Evolutionary conservation across 2,113 vertebrate genomes (phyloP).

Genomic region (Cyprinus carpio): DNA sequence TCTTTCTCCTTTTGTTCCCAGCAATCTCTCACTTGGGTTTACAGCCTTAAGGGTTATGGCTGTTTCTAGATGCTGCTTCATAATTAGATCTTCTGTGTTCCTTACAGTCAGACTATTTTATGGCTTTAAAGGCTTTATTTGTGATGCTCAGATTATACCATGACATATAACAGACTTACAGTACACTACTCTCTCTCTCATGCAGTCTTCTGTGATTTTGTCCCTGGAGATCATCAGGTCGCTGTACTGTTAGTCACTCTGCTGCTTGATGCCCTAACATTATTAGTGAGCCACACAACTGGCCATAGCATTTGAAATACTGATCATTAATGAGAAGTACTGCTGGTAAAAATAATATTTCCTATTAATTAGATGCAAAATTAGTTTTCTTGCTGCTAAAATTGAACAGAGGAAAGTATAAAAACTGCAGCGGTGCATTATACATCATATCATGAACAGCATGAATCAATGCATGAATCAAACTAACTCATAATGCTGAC

Average conservation of each 20-base stretch:
- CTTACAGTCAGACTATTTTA: not conserved
- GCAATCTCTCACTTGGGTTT: not conserved
- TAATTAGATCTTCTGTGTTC: slow-evolving; percentile 2
- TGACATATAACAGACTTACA: not conserved
- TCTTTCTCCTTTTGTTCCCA: not conserved
- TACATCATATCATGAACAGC: not conserved
- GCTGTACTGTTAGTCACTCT: not conserved
- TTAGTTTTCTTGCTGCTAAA: not conserved
- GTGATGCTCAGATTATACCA: not conserved
- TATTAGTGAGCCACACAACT: not conserved
- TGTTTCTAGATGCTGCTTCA: not conserved
- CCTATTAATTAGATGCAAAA: not conserved
- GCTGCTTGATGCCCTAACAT: not conserved
- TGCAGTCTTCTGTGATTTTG: not conserved
- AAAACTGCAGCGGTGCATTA: not conserved
- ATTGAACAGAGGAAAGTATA: not conserved
- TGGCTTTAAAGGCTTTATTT: not conserved
- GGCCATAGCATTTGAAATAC: not conserved
- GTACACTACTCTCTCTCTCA: not conserved
- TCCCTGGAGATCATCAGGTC: not conserved
- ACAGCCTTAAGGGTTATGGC: not conserved
- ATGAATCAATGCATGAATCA: not conserved
- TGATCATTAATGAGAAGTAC: not conserved
- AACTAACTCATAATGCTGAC: not conserved
- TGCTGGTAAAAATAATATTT: not conserved